phyloP scores from a whole-genome alignment of 92 coral and sea anemone genomes.

The Pocillopora meandrina region DNA sequence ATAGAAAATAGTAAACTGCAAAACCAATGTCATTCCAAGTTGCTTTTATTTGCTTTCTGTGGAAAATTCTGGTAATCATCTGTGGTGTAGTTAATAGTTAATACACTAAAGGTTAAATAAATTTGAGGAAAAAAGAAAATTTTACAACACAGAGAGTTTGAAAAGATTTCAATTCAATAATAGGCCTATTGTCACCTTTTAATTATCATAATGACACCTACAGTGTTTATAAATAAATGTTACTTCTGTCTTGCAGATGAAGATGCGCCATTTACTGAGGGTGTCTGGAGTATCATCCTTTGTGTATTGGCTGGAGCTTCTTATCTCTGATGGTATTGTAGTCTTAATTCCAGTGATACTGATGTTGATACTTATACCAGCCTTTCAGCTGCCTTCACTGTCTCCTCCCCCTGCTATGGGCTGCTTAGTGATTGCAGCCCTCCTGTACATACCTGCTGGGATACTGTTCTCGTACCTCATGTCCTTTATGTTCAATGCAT shows the following conservation, averaged over 20 bases:
- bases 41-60: too few relatives aligned
- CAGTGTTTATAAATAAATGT: neutral
- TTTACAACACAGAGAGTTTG: too few relatives aligned
- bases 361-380: constrained; percentile 73
- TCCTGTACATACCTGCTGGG: constrained; percentile 65
- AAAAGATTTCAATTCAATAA: too few relatives aligned
- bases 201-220: too few relatives aligned
- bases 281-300: constrained; percentile 77
- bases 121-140: too few relatives aligned
- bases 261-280: constrained; percentile 76
- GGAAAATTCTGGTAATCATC: too few relatives aligned
- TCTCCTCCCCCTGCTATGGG: constrained; percentile 84
- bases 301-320: constrained; percentile 74
- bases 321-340: constrained; percentile 65
- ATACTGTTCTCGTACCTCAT: constrained; percentile 68
- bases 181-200: too few relatives aligned
- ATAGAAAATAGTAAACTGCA: too few relatives aligned
- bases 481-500: constrained; percentile 77
- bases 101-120: too few relatives aligned
- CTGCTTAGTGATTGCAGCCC: constrained; percentile 61
- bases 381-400: constrained; percentile 64
- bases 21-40: too few relatives aligned
- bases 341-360: constrained; percentile 66
- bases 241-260: constrained; percentile 42
- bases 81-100: too few relatives aligned